phyloP scores from a whole-genome alignment of 2,113 vertebrate genomes.

The Anser brachyrhynchus region DNA sequence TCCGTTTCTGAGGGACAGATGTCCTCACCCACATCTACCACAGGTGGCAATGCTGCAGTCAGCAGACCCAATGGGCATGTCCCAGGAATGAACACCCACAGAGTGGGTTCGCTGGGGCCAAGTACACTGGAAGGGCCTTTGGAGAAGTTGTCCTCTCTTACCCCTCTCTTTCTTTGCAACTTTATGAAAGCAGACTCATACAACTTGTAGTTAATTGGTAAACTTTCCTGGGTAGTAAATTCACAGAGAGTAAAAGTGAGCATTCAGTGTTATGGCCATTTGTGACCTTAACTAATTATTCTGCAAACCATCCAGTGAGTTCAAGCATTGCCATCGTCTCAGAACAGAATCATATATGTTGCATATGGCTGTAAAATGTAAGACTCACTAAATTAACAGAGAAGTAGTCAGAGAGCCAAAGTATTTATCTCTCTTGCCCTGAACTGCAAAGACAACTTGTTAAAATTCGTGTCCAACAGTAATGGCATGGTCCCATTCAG shows the following conservation, averaged over 20 bases:
- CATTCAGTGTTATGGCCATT: background rate
- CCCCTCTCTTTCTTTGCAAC: background rate
- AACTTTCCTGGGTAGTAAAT: background rate
- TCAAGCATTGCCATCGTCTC: background rate
- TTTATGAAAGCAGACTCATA: background rate
- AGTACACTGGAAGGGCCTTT: background rate
- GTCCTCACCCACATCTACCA: background rate
- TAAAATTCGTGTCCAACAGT: background rate
- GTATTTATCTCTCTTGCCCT: background rate
- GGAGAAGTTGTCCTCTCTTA: background rate
- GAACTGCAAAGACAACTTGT: background rate
- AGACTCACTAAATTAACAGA: background rate
- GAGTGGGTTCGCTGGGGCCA: background rate
- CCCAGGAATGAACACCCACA: background rate
- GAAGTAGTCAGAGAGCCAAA: background rate
- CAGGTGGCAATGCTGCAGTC: background rate
- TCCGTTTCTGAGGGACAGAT: slow-evolving; percentile 46
- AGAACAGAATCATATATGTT: background rate
- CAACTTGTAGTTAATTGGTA: background rate
- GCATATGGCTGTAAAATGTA: background rate
- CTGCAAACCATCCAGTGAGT: background rate
- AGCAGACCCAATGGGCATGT: background rate
- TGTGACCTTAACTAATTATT: background rate
- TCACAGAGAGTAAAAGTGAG: background rate
- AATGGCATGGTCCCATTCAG: background rate